These are phyloP conservation scores for Aspidiotus destructor DNA, from an alignment of 2,888 invertebrate genomes.

Conservation along the genomic window DNA sequence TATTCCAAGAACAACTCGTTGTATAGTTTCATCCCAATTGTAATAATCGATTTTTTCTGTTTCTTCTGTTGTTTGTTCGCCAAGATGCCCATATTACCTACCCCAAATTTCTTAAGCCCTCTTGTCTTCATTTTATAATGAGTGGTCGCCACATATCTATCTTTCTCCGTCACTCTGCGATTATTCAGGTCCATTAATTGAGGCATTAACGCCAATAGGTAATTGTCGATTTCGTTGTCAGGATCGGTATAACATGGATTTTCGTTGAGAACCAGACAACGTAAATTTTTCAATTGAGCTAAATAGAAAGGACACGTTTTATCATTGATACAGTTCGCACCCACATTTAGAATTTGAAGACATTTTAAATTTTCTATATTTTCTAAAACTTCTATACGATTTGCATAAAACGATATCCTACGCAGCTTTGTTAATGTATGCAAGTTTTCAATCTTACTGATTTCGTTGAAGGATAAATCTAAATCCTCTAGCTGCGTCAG, in stretches of 20 bases:
- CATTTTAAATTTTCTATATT: constrained; percentile 13
- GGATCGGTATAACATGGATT: constrained; percentile 5
- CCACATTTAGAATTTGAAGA: constrained; percentile 17
- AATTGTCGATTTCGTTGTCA: constrained; percentile 2
- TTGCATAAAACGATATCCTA: constrained; percentile 10
- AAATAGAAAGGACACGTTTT: constrained; percentile 9
- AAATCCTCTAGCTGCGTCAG: constrained; percentile 5
- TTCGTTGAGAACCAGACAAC: constrained; percentile 10
- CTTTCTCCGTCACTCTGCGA: constrained; percentile 20
- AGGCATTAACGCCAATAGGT: constrained; percentile 12
- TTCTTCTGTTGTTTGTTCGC: neutral
- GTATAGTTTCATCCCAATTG: constrained; percentile 8
- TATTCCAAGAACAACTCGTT: constrained; percentile 4
- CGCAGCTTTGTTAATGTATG: constrained; percentile 3
- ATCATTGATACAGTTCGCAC: constrained; percentile 10
- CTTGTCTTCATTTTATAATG: constrained; percentile 18
- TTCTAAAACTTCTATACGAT: constrained; percentile 10
- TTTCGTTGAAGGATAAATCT: constrained; percentile 24
- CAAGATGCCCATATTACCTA: neutral
- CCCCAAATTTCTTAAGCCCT: constrained; percentile 10
- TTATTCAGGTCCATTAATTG: constrained; percentile 19
- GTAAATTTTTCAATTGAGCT: constrained; percentile 19
- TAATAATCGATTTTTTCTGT: neutral
- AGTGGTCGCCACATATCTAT: constrained; percentile 11
- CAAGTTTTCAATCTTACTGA: constrained; percentile 19